A percentile compares a stretch with the other conserved stretches of the same genome.
These are phyloP conservation scores for Andricus quercusramuli DNA, from an alignment of 2,888 invertebrate genomes.

Conservation along the genomic window DNA sequence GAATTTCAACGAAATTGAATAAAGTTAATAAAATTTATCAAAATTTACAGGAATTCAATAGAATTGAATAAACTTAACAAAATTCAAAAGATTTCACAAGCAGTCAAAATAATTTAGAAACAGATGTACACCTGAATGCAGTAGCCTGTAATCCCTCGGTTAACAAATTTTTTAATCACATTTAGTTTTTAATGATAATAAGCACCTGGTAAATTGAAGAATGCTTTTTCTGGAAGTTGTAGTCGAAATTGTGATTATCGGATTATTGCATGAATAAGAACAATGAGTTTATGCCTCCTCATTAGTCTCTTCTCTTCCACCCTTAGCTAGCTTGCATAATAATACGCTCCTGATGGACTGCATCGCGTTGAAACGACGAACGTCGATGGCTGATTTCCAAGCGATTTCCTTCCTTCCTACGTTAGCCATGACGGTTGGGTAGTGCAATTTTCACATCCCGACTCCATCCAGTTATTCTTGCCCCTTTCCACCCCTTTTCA, in stretches of 20 bases:
- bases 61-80: too few relatives aligned
- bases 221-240: not conserved
- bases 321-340: slow-evolving; percentile 29
- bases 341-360: slow-evolving; percentile 17
- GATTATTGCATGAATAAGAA: slow-evolving; percentile 3
- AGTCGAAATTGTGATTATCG: not conserved
- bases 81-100: too few relatives aligned
- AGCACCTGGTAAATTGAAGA: not conserved
- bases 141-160: too few relatives aligned
- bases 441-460: slow-evolving; percentile 37
- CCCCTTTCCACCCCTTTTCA: slow-evolving; percentile 33
- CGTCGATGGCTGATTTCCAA: slow-evolving; percentile 30
- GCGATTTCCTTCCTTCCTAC: slow-evolving; percentile 40
- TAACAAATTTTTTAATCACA: too few relatives aligned
- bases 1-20: too few relatives aligned
- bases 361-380: slow-evolving; percentile 8
- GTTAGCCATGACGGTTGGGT: slow-evolving; percentile 19
- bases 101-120: too few relatives aligned
- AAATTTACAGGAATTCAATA: too few relatives aligned
- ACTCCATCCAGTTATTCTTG: slow-evolving; percentile 36
- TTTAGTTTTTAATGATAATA: not conserved
- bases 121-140: too few relatives aligned
- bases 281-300: not conserved
- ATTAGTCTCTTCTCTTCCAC: slow-evolving; percentile 10
- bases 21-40: too few relatives aligned